Evolutionary conservation across 2,797 vertebrate genomes (phyloP).

Genomic region (Phylloscopus collybita): DNA sequence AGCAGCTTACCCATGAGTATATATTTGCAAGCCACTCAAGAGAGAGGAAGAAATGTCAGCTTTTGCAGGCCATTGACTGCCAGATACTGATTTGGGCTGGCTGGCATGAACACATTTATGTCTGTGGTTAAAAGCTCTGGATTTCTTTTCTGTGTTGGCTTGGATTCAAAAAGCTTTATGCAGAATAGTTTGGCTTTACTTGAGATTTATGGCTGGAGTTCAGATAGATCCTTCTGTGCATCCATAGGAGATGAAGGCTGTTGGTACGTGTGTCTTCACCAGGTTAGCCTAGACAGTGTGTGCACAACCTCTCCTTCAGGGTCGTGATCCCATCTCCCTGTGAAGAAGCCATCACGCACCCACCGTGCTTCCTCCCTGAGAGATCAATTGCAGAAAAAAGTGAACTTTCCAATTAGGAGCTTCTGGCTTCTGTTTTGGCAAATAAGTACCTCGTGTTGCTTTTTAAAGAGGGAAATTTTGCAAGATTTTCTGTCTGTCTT

Average conservation of each 20-base stretch:
- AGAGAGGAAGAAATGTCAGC: conserved; percentile 8
- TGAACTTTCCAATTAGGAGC: background rate
- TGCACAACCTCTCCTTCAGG: background rate
- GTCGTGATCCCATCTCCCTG: background rate
- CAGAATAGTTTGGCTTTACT: background rate
- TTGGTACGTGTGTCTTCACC: accelerated
- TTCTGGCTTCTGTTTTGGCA: background rate
- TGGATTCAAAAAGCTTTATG: background rate
- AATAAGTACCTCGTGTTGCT: background rate
- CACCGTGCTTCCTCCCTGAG: background rate
- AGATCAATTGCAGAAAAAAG: background rate
- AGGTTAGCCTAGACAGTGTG: accelerated
- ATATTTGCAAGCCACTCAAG: background rate
- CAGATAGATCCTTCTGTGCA: background rate
- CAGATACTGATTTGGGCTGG: conserved; percentile 11
- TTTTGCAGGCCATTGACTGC: background rate
- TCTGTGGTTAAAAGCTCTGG: conserved; percentile 28
- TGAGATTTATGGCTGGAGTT: background rate
- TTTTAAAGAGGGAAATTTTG: background rate
- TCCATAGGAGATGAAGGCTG: background rate
- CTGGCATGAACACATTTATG: background rate
- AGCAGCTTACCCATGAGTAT: background rate
- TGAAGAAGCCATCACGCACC: background rate
- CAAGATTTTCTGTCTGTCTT: background rate
- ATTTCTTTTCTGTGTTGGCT: conserved; percentile 11